Evolutionary conservation across 2,113 vertebrate genomes (phyloP), one percentile per base, ranked within the genome.

Genomic region (Vulpes vulpes): DNA sequence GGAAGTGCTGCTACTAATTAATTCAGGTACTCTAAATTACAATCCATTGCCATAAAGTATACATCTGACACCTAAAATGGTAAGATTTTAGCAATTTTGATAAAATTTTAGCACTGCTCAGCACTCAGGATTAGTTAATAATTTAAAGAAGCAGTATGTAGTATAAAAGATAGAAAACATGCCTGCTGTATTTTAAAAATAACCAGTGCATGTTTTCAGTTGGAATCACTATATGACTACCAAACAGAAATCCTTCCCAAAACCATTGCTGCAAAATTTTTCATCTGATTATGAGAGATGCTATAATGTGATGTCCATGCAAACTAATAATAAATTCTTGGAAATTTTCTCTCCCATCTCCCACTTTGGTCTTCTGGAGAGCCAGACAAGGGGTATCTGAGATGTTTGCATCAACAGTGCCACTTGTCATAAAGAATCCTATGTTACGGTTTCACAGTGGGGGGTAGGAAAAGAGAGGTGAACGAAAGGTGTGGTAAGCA

Each of bases 201-300:
- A 95, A 38, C n/a, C 94, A 91, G 92, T 84, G 96, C 93, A 73
- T 89, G 96, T 79, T 98, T 98, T 95, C 89, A 96, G 67, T 87
- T 86, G 71, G 78, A 96, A 88, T 32, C 17, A 32, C 38, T 92
- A 95, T 71, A 85, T 27, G 82, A 97, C 93, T 87, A 94, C 16
- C 94, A 51, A 97, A 93, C 85, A 83, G 93, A 97, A 96, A 9
- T 19, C 32, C 20, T 94, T 88, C 65, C 89, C 49, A 2, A 94
- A 98, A 96, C 32, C 51, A 95, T 65, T 57, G 62, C 81, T 96
- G 49, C 84, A 96, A 97, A 98, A 94, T 43, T 27, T 32, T 89
- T 94, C 64, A 32, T 59, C 49, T 82, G 85, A 93, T 97, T 78
- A 71, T 49, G 80, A 94, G 92, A 71, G 85, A 71, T 74, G 23